Evolutionary conservation across 2,797 vertebrate genomes (phyloP), one percentile per base, ranked within the genome.

Genomic region (Chrosomus eos): DNA sequence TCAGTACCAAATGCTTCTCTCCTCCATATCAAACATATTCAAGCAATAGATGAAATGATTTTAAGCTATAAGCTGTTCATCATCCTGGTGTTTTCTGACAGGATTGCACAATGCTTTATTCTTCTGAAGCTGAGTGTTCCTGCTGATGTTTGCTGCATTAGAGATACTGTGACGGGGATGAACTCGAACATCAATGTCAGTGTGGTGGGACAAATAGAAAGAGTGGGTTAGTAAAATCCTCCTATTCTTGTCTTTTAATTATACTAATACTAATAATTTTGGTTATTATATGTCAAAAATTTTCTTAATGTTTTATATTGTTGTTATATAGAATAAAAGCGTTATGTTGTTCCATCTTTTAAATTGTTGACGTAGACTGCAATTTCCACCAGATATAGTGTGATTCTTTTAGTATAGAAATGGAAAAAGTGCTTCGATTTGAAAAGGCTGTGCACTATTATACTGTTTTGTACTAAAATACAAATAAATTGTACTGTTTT

Each of bases 121-220:
- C 55, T 6, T 4, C 77, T 96, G 83, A 21, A 13, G 11, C 84
- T 94, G 80, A 88, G 9, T n/a, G 80, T 77, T 23, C 40, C 5
- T 0, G 53, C 82, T 7, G 3, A 74, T 62, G 31, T 91, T 1
- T 95, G 94, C 62, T 94, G 93, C 71, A 90, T 96, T 67, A 89
- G 91, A 11, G 48, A 51, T 0, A 75, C 85, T 1, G 84, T 95
- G 67, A 88, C 85, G 53, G 16, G 1, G 0, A 90, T 86, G 45
- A 85, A 85, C 67, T 45, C 6, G 0, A 85, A 88, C 68, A 8
- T 79, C 18, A 73, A 87, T 18, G 89, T 92, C 48, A 19, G 26
- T 1, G 85, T 90, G 31, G 45, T 90, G 66, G 92, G 90, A 62
- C 84, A 64, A 76, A 91, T 85, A 23, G 70, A 90, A 28, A 85